Evolutionary conservation across 37 sponge, comb jelly and placozoan genomes (phyloP).

Genomic region (Mnemiopsis leidyi): DNA sequence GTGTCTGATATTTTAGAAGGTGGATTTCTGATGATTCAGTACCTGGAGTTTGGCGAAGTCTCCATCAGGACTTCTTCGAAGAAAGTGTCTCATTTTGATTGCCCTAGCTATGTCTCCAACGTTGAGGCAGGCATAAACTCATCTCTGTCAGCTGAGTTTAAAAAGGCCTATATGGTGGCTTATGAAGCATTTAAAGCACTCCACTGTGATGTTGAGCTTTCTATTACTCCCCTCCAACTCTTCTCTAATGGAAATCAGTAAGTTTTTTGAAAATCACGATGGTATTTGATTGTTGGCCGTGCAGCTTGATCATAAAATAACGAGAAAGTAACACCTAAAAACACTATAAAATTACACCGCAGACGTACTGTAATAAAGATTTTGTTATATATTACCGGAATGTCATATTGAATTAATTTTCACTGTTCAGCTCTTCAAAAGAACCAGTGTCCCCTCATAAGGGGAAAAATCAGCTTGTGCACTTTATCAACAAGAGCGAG

Average conservation of each 20-base stretch:
- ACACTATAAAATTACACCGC: no score
- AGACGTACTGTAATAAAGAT: no score
- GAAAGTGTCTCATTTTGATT: conserved; percentile 41
- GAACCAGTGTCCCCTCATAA: conserved; percentile 12
- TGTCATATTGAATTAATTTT: no score
- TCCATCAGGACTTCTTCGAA: background rate
- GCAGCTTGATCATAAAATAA: no score
- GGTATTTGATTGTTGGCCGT: no score
- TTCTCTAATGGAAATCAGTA: background rate
- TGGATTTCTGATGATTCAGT: background rate
- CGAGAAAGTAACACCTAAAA: no score
- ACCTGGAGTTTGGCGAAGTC: background rate
- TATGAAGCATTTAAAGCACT: background rate
- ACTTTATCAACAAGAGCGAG: conserved; percentile 28
- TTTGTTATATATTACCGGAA: background rate
- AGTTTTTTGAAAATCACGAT: no score
- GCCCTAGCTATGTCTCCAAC: background rate
- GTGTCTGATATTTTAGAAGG: background rate
- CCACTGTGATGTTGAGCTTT: background rate
- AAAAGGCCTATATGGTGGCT: background rate
- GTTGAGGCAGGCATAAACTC: conserved; percentile 51
- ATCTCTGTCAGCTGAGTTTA: conserved; percentile 5
- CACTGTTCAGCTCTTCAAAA: background rate
- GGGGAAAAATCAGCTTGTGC: conserved; percentile 57
- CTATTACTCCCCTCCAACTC: background rate